phyloP scores from a whole-genome alignment of 2,797 vertebrate genomes.

The Gephyroberyx darwinii region DNA sequence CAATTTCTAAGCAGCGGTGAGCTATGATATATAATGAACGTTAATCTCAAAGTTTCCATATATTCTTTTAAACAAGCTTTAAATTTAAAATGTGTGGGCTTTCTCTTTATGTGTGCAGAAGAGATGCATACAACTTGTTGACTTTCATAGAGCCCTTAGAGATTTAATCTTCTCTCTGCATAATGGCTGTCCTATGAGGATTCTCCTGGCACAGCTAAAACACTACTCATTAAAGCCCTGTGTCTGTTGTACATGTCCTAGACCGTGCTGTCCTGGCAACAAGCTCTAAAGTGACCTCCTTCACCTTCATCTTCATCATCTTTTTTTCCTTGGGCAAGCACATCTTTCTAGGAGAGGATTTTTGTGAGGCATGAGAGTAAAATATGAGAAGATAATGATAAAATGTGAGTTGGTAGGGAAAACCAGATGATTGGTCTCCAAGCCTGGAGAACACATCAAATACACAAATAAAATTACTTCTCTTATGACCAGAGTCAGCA shows the following conservation, averaged over 20 bases:
- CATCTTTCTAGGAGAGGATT: not conserved
- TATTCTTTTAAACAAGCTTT: not conserved
- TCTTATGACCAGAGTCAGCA: not conserved
- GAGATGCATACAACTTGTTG: slow-evolving; percentile 71
- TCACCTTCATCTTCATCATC: not conserved
- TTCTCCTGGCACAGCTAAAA: slow-evolving; percentile 49
- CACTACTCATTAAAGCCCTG: slow-evolving; percentile 72
- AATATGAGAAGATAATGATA: slow-evolving; percentile 1
- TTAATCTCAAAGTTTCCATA: not conserved
- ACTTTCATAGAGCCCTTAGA: slow-evolving; percentile 60
- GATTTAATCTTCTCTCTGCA: slow-evolving; percentile 53
- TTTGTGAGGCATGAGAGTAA: not conserved
- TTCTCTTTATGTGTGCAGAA: slow-evolving; percentile 21
- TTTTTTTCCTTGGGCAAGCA: too few species aligned
- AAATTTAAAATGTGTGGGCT: slow-evolving; percentile 10
- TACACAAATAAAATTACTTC: not conserved
- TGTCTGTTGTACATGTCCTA: slow-evolving; percentile 33
- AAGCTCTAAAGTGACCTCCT: slow-evolving; percentile 32
- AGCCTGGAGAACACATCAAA: not conserved
- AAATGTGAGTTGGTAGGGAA: not conserved
- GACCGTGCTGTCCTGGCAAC: slow-evolving; percentile 68
- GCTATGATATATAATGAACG: not conserved
- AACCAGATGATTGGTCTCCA: slow-evolving; percentile 4
- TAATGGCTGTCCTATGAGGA: slow-evolving; percentile 67
- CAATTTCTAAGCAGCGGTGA: not conserved